These are phyloP conservation scores for Bujurquina vittata DNA, from an alignment of 2,113 vertebrate genomes.

Conservation along the genomic window DNA sequence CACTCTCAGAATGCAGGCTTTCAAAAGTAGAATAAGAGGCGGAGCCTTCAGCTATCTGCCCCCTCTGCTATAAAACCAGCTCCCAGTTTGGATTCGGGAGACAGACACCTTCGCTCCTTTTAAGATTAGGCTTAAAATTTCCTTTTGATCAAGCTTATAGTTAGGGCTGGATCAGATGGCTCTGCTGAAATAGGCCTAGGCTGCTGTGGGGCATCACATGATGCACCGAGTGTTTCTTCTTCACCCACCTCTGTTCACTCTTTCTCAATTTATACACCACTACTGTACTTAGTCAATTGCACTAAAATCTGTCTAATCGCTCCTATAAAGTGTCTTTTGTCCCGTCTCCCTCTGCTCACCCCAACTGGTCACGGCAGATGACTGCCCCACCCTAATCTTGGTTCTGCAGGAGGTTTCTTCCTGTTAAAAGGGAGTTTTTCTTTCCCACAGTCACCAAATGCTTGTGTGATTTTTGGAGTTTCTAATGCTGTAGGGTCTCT, in stretches of 20 bases:
- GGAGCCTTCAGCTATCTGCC: no score
- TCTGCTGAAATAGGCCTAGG: no score
- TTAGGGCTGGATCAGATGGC: not conserved
- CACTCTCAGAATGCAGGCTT: not conserved
- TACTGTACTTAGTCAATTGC: not conserved
- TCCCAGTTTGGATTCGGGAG: no score
- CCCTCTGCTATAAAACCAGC: no score
- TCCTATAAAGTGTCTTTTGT: no score
- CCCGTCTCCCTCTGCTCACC: not conserved
- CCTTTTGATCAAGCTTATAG: not conserved
- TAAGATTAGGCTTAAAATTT: no score
- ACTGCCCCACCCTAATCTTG: not conserved
- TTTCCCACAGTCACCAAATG: not conserved
- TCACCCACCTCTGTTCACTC: not conserved
- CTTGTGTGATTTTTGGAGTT: not conserved
- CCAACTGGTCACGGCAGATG: not conserved
- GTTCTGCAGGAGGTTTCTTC: not conserved
- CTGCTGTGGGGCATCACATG: no score
- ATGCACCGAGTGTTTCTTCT: no score
- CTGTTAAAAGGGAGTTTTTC: not conserved
- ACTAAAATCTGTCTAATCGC: not conserved
- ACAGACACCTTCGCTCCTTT: no score
- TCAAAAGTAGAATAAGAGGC: not conserved
- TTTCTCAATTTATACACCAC: not conserved
- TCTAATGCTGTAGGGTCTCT: not conserved